Percentiles rank a stretch among this genome's conserved stretches.
phyloP scores from a whole-genome alignment of 1,140 invertebrate species.

The Bombus cullumanus region DNA sequence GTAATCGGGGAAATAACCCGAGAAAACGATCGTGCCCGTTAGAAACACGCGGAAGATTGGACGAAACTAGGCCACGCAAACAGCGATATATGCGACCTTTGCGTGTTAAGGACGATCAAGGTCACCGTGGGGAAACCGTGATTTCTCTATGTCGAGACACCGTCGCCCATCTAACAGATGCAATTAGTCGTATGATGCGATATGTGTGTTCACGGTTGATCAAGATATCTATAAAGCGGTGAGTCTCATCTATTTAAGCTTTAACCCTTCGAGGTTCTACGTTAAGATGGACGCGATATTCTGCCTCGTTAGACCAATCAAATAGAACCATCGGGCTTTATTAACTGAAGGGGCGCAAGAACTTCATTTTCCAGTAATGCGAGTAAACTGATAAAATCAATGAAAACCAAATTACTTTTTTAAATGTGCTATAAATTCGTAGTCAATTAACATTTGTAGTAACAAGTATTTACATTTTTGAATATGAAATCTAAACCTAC shows the following conservation, averaged over 20 bases:
- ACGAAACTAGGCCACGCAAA: slow-evolving; percentile 42
- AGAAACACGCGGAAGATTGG: slow-evolving; percentile 14
- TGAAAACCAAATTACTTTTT: too few relatives aligned
- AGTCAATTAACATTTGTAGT: too few relatives aligned
- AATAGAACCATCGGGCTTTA: background rate
- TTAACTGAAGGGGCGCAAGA: background rate
- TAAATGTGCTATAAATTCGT: too few relatives aligned
- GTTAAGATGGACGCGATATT: background rate
- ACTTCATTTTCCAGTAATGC: too few relatives aligned
- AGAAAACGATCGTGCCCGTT: background rate
- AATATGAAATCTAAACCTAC: too few relatives aligned
- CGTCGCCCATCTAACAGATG: background rate
- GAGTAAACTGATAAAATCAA: too few relatives aligned
- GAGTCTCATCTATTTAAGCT: background rate
- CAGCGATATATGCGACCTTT: slow-evolving; percentile 5
- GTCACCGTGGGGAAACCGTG: slow-evolving; percentile 1
- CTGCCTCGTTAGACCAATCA: background rate
- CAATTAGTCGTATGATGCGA: background rate
- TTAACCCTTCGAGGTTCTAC: background rate
- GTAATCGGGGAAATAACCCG: background rate
- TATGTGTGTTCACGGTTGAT: background rate
- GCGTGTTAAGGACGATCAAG: slow-evolving; percentile 31
- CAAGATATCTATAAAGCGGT: background rate
- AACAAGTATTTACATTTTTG: too few relatives aligned
- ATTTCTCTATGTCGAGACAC: background rate